Evolutionary conservation across 1,140 invertebrate species (phyloP).

Genomic region (Panagrolaimus sp.): DNA sequence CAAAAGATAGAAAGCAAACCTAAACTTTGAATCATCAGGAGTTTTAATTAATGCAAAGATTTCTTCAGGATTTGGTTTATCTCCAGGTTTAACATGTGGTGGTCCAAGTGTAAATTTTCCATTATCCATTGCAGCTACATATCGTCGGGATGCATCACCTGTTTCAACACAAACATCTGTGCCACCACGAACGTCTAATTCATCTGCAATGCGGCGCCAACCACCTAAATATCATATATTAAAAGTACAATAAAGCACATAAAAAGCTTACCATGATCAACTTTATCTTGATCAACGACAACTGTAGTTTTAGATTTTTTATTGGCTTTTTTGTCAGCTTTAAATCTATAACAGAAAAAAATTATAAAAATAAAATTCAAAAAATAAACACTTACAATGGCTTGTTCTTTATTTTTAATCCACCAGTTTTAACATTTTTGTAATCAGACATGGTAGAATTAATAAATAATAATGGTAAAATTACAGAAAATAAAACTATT

Average conservation of each 20-base stretch:
- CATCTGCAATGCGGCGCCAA: constrained; percentile 36
- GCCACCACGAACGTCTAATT: constrained; percentile 35
- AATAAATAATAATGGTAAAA: too few relatives aligned
- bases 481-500: too few relatives aligned
- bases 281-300: constrained; percentile 32
- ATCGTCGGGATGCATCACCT: constrained; percentile 35
- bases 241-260: background rate
- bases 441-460: background rate
- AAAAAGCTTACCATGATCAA: constrained; percentile 25
- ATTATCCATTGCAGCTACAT: constrained; percentile 38
- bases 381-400: constrained; percentile 33
- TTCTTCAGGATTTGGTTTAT: constrained; percentile 40
- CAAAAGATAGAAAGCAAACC: constrained; percentile 18
- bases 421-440: constrained; percentile 4
- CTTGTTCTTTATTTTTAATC: constrained; percentile 27
- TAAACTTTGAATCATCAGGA: constrained; percentile 40
- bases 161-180: constrained; percentile 36
- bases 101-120: constrained; percentile 42
- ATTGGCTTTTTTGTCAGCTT: constrained; percentile 27
- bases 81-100: constrained; percentile 32
- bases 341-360: constrained; percentile 37
- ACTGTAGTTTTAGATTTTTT: constrained; percentile 20
- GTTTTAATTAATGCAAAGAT: constrained; percentile 37
- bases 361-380: background rate
- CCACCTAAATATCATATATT: constrained; percentile 19